Evolutionary conservation across 2,888 invertebrate genomes (phyloP).

Genomic region (Liodrosophila aerea): DNA sequence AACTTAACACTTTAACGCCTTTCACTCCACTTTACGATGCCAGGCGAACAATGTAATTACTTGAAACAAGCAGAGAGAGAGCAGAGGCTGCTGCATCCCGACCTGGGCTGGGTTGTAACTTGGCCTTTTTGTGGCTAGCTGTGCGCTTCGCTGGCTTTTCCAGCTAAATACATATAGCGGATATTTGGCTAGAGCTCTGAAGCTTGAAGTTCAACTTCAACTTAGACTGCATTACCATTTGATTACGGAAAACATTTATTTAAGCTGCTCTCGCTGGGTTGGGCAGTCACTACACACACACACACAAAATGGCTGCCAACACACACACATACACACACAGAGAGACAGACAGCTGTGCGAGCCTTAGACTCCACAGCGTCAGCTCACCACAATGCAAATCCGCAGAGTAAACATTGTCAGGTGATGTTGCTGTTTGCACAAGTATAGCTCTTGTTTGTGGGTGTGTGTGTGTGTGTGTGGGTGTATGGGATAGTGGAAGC

Average conservation of each 20-base stretch:
- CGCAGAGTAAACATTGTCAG: constrained; percentile 76
- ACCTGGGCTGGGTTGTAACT: background rate
- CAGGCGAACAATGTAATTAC: constrained; percentile 74
- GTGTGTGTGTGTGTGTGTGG: constrained; percentile 1
- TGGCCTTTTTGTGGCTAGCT: constrained; percentile 27
- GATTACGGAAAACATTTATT: constrained; percentile 77
- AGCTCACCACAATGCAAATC: constrained; percentile 76
- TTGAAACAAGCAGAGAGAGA: constrained; percentile 66
- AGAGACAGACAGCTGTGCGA: constrained; percentile 11
- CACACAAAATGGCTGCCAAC: constrained; percentile 48
- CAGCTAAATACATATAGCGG: constrained; percentile 22
- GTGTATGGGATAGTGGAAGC: constrained; percentile 7
- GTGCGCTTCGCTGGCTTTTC: constrained; percentile 16
- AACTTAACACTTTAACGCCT: constrained; percentile 79
- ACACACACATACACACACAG: constrained; percentile 11
- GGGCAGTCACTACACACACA: constrained; percentile 34
- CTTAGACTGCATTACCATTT: constrained; percentile 70
- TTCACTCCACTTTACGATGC: constrained; percentile 73
- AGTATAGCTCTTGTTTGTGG: constrained; percentile 15
- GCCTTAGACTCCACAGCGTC: constrained; percentile 63
- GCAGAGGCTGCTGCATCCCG: constrained; percentile 38
- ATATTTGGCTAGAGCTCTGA: constrained; percentile 29
- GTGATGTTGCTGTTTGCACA: constrained; percentile 47
- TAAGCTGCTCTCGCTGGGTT: constrained; percentile 41
- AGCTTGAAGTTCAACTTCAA: constrained; percentile 15